Conservation (phyloP, 2,888 invertebrate genomes). For the Tipula unca region DNA sequence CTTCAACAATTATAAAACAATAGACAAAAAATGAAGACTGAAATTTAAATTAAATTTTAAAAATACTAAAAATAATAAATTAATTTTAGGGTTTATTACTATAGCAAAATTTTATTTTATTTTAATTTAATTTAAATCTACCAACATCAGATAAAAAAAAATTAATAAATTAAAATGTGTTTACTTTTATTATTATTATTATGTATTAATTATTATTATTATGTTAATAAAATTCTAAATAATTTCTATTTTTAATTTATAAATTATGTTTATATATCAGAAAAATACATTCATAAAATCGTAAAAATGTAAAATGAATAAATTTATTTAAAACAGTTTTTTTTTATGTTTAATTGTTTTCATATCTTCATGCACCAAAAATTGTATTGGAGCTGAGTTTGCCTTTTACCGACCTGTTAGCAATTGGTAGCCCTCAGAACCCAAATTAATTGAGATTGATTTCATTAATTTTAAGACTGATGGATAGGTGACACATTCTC, state of each 20-base stretch:
- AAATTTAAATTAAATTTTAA: not conserved
- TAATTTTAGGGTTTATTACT: not conserved
- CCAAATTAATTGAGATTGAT: too few relatives aligned
- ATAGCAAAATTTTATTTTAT: not conserved
- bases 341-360: not conserved
- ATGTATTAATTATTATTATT: too few relatives aligned
- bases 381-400: too few relatives aligned
- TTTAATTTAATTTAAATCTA: not conserved
- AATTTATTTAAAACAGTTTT: not conserved
- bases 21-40: not conserved
- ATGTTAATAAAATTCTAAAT: not conserved
- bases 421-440: too few relatives aligned
- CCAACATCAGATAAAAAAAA: not conserved
- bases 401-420: too few relatives aligned
- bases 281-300: not conserved
- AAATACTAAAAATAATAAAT: not conserved
- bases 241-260: not conserved
- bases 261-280: not conserved
- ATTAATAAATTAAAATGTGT: not conserved
- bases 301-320: not conserved
- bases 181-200: not conserved
- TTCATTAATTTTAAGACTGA: too few relatives aligned
- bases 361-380: too few relatives aligned
- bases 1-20: not conserved
- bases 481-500: too few relatives aligned